These are phyloP conservation scores for Salvator merianae DNA, from an alignment of 2,113 vertebrate genomes.

Conservation along the genomic window DNA sequence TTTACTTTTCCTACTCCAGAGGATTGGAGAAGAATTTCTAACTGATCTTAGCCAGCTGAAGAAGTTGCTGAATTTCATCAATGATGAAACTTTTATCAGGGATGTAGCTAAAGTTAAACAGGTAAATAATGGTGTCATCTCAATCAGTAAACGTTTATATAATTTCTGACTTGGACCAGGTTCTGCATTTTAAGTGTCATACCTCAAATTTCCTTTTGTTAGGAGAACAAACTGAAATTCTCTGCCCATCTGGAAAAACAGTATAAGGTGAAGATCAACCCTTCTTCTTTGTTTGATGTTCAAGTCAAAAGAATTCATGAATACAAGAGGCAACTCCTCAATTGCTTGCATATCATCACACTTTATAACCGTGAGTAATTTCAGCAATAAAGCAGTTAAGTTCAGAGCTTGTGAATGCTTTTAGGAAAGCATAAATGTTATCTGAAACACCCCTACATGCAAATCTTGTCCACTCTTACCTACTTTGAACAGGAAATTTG, in stretches of 20 bases:
- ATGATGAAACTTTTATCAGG: conserved; percentile 81
- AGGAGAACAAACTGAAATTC: conserved; percentile 92
- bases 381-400: background rate
- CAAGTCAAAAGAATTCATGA: conserved; percentile 91
- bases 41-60: conserved; percentile 83
- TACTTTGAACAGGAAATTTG: background rate
- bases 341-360: conserved; percentile 84
- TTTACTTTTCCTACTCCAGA: conserved; percentile 64
- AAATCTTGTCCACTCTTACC: no score
- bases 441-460: no score
- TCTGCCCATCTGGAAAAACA: conserved; percentile 80
- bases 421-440: background rate
- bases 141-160: background rate
- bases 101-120: conserved; percentile 88
- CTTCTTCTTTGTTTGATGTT: conserved; percentile 85
- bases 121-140: conserved; percentile 61
- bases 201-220: conserved; percentile 14
- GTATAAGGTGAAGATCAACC: conserved; percentile 85
- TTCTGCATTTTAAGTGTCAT: background rate
- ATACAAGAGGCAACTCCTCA: conserved; percentile 88
- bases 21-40: conserved; percentile 85
- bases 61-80: conserved; percentile 78
- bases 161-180: background rate
- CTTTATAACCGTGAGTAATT: conserved; percentile 85
- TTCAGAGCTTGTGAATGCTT: background rate